Evolutionary conservation across 2,113 vertebrate genomes (phyloP).

Genomic region (Rhinichthys klamathensis): DNA sequence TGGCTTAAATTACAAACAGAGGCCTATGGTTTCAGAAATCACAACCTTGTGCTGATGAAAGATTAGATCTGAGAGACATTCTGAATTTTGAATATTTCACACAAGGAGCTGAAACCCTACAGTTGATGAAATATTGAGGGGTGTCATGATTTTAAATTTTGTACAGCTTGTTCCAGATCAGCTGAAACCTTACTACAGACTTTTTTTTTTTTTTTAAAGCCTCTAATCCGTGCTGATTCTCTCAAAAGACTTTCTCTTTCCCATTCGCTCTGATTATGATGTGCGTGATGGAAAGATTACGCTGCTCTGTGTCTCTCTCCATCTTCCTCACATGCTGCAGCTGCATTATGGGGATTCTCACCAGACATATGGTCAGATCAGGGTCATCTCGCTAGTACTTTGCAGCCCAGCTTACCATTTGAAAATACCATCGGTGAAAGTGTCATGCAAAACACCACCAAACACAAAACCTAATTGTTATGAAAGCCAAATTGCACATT

Average conservation of each 20-base stretch:
- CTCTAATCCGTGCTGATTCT: conserved; percentile 41
- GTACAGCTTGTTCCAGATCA: conserved; percentile 15
- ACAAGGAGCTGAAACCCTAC: neutral
- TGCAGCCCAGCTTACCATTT: neutral
- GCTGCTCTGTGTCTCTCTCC: neutral
- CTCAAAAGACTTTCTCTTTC: conserved; percentile 38
- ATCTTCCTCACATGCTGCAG: neutral
- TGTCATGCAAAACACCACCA: neutral
- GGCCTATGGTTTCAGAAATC: neutral
- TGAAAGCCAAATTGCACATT: neutral
- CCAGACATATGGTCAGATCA: conserved; percentile 39
- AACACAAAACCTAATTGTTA: neutral
- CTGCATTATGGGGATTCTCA: conserved; percentile 10
- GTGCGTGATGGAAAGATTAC: conserved; percentile 26
- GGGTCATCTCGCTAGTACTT: neutral
- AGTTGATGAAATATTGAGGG: neutral
- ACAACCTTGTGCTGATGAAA: neutral
- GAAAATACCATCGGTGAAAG: neutral
- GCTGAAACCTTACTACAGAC: conserved; percentile 11
- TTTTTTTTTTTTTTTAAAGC: conserved; percentile 10
- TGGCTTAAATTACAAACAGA: too few relatives aligned
- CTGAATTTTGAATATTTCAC: neutral
- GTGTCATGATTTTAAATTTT: neutral
- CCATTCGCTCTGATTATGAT: conserved; percentile 63
- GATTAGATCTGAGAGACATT: neutral